Conservation (phyloP, 2,113 vertebrate species). For the Acinonyx jubatus region DNA sequence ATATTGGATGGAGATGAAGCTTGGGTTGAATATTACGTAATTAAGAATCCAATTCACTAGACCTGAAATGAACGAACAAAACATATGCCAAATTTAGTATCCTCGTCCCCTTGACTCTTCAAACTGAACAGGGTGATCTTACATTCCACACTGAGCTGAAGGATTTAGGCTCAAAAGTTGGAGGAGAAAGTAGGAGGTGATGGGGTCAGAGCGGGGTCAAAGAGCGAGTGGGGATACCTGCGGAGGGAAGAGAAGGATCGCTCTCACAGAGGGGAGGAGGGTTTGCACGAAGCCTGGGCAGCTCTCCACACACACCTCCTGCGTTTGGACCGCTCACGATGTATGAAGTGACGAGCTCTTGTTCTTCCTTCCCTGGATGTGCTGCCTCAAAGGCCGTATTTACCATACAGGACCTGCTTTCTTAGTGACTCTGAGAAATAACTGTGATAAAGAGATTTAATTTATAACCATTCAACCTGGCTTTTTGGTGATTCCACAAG, state of each 20-base stretch:
- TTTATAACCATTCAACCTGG: not conserved
- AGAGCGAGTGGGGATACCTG: not conserved
- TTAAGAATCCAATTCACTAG: not conserved
- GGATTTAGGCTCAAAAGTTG: not conserved
- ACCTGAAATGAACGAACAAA: not conserved
- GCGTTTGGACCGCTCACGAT: not conserved
- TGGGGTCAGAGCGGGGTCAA: not conserved
- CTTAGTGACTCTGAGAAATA: not conserved
- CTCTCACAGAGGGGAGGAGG: not conserved
- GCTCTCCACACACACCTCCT: not conserved
- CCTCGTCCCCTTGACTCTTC: not conserved
- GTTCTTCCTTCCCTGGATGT: too few species aligned
- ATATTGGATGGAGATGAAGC: not conserved
- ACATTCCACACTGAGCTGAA: not conserved
- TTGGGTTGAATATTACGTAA: not conserved
- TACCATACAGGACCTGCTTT: not conserved
- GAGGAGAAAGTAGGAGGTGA: not conserved
- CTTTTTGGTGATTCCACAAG: not conserved
- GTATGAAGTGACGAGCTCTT: not conserved
- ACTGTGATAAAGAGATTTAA: not conserved
- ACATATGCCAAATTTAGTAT: not conserved
- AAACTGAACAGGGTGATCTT: not conserved
- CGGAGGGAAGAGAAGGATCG: not conserved
- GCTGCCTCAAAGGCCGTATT: not conserved
- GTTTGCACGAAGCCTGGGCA: accelerated